Evolutionary conservation across 2,888 invertebrate species (phyloP), one percentile per base, ranked within the genome.

Genomic region (Noctua janthe): DNA sequence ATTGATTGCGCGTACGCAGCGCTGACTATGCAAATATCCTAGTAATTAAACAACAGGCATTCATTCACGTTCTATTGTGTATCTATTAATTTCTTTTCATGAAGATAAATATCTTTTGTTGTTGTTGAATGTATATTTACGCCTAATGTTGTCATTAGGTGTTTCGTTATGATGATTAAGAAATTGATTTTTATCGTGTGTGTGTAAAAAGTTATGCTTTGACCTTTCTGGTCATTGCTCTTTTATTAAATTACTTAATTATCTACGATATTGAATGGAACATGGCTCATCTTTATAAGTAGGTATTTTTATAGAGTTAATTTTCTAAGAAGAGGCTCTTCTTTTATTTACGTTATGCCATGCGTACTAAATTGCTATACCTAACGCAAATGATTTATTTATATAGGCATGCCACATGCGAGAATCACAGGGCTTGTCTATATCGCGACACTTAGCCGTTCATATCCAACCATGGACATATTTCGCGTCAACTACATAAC

Each of bases 91-190:
- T 77, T 82, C 78, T 86, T 81, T 85, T 90, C 62, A 80, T 83
- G 76, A 71, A 81, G 86, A 90, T 90, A 84, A 86, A 80, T 85
- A 84, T 88, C 88, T 89, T 79, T 86, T 90, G 82, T 88, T 90
- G 72, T 74, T 15, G 43, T 35, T 35, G 23, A 82, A 67, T 83
- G 43, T 74, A 62, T 67, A 43, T 72, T 87, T 64, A 59, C 8
- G 62, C 1, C 13, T 47, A 56, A 43, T 64, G 35, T 70, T 74
- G 71, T 84, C 73, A 77, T 77, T 86, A 74, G 29, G 23, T 64
- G 17, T 70, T 72, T 23, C n/a, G 84, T 87, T 77, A 51, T 86
- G 74, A 43, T 73, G 17, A 77, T 85, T 72, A 39, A 54, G 39
- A 39, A 23, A 76, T 82, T 73, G 59, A 86, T 86, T 72, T 72